Base-by-base conservation (phyloP, 1,140 invertebrate genomes). In the Arctopsyche grandis region DNA sequence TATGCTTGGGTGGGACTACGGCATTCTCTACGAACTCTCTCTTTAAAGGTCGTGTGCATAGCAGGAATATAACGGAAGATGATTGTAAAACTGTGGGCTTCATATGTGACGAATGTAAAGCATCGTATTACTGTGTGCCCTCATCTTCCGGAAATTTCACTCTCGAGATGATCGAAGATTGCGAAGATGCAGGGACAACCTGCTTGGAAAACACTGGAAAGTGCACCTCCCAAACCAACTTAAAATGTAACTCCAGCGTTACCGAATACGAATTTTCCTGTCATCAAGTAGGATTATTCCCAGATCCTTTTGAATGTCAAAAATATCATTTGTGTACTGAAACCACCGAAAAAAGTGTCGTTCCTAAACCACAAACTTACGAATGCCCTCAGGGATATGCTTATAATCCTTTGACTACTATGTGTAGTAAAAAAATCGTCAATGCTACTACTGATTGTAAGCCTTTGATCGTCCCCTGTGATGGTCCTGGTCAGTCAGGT, bases 291-390 rank as follows among this genome's bases (percentile, higher is more conserved):
- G 86, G 86, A 60, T 82, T 86, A n/a, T 86, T 85, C 29, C 86
- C 86, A 0, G 86, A 87, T 84, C 85, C 86, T 3, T 86, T 85
- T 16, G 84, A 86, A 38, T 87, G 86, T 75, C 84, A 86, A 75
- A 86, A 85, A 73, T 87, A 86, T 77, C 85, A 87, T 75, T 85
- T 86, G 82, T 87, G 86, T 26, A 83, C 84, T 0, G 77, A 83
- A n/a, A n/a, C n/a, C n/a, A n/a, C n/a, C 84, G n/a, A 84, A 29
- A 56, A 58, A 1, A 43, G 48, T n/a, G 9, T 46, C 9, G 63
- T 77, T 46, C 24, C 14, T 1, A 9, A 9, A 5, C 29, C 73
- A 5, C 26, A 56, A 22, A 9, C 12, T 1, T n/a, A 19, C 5
- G 16, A 24, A 0, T 79, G 77, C 66, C 5, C 5, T 12, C 7